Evolutionary conservation across 37 sponge, comb jelly and placozoan species (phyloP).

Genomic region (Ephydatia muelleri): DNA sequence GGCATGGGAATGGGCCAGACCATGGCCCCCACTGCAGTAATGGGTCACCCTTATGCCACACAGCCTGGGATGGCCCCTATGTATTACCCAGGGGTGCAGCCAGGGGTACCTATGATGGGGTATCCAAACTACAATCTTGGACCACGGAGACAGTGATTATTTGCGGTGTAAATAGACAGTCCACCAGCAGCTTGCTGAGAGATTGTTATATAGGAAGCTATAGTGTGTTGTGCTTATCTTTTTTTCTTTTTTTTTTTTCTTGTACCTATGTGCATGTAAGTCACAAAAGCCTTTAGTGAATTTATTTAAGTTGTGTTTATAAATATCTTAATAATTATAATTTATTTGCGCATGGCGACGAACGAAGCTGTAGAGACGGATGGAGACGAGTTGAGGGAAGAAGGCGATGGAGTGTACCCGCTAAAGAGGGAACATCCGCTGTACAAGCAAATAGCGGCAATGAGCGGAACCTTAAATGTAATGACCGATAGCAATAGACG

Average conservation of each 20-base stretch:
- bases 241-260: not conserved
- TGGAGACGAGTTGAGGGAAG: not conserved
- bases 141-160: not conserved
- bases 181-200: not conserved
- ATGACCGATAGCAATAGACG: conserved; percentile 23
- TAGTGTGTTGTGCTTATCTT: not conserved
- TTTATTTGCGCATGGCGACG: not conserved
- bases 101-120: not conserved
- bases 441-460: conserved; percentile 41
- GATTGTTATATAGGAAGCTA: not conserved
- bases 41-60: conserved; percentile 12
- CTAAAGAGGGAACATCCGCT: conserved; percentile 43
- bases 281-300: not conserved
- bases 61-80: conserved; percentile 3
- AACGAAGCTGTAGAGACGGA: not conserved
- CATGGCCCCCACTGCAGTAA: not conserved
- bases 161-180: not conserved
- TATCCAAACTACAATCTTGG: not conserved
- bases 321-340: not conserved
- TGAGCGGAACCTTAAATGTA: conserved; percentile 46
- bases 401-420: not conserved
- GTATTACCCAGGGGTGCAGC: not conserved
- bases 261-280: not conserved
- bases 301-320: not conserved
- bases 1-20: conserved; percentile 7